These are phyloP conservation scores for Pandemis corylana DNA, from an alignment of 2,888 invertebrate species.

Conservation along the genomic window DNA sequence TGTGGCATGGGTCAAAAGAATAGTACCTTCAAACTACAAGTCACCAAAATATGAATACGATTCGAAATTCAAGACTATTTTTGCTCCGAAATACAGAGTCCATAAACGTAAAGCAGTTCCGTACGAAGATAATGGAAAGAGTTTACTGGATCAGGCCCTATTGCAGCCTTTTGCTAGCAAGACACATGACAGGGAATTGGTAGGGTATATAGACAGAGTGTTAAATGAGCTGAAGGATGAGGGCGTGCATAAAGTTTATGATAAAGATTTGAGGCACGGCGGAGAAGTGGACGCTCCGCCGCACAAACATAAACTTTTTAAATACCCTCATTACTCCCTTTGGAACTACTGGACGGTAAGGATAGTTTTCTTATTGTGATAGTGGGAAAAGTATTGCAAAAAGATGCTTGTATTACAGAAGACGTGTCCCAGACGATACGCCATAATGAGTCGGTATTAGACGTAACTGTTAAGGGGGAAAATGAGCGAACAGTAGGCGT, in stretches of 20 bases:
- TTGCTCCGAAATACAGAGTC: constrained; percentile 50
- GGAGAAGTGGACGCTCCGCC: background rate
- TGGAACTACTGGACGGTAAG: constrained; percentile 67
- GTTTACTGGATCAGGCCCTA: background rate
- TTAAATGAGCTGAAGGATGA: background rate
- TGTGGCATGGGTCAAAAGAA: background rate
- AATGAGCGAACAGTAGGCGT: too few species aligned
- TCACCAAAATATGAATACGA: constrained; percentile 47
- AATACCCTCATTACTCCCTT: constrained; percentile 47
- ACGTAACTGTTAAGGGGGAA: too few species aligned
- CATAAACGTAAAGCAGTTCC: constrained; percentile 36
- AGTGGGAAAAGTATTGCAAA: too few species aligned
- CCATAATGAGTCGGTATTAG: too few species aligned
- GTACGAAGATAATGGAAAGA: constrained; percentile 27
- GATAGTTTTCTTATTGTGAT: background rate
- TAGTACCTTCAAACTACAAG: background rate
- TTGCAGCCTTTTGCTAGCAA: background rate
- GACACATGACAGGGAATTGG: background rate
- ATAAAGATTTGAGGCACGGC: background rate
- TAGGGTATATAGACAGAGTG: background rate
- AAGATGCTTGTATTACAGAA: background rate
- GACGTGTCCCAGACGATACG: background rate
- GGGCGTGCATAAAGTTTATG: background rate
- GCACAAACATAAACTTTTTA: background rate
- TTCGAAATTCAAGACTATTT: constrained; percentile 47